Evolutionary conservation across 2,888 invertebrate genomes (phyloP).

Genomic region (Cenopis cana): DNA sequence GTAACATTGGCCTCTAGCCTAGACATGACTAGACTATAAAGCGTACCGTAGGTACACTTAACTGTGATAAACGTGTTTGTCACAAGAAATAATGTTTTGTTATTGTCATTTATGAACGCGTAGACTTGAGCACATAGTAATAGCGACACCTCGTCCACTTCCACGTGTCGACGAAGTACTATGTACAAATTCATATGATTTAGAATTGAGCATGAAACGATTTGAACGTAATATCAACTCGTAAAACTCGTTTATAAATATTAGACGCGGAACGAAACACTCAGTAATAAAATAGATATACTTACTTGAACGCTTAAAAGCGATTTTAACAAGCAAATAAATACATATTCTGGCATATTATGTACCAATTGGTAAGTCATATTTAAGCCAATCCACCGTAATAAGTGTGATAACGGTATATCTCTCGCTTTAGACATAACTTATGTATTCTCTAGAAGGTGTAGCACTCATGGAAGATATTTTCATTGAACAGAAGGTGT

Average conservation of each 20-base stretch:
- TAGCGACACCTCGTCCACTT: not conserved
- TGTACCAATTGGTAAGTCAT: not conserved
- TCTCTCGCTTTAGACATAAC: not conserved
- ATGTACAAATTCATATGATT: not conserved
- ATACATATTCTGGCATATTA: no score
- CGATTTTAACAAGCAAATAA: no score
- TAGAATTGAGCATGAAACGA: slow-evolving; percentile 10
- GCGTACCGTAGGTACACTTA: not conserved
- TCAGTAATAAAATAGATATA: no score
- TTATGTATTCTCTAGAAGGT: not conserved
- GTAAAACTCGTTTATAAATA: no score
- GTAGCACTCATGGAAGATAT: slow-evolving; percentile 3
- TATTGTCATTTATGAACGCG: slow-evolving; percentile 3
- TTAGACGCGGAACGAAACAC: not conserved
- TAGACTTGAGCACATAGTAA: not conserved
- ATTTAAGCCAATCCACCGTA: not conserved
- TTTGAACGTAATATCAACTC: not conserved
- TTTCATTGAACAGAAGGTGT: slow-evolving; percentile 10
- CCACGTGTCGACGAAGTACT: slow-evolving; percentile 1
- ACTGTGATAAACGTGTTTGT: slow-evolving; percentile 10
- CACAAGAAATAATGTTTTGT: slow-evolving; percentile 10
- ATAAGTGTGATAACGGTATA: not conserved
- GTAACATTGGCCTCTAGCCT: slow-evolving; percentile 10
- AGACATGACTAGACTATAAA: slow-evolving; percentile 30
- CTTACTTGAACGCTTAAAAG: no score